A percentile compares a stretch with the other conserved stretches of the same genome.
These are phyloP conservation scores for Phainopepla nitens DNA, from an alignment of 2,113 vertebrate species.

Conservation along the genomic window DNA sequence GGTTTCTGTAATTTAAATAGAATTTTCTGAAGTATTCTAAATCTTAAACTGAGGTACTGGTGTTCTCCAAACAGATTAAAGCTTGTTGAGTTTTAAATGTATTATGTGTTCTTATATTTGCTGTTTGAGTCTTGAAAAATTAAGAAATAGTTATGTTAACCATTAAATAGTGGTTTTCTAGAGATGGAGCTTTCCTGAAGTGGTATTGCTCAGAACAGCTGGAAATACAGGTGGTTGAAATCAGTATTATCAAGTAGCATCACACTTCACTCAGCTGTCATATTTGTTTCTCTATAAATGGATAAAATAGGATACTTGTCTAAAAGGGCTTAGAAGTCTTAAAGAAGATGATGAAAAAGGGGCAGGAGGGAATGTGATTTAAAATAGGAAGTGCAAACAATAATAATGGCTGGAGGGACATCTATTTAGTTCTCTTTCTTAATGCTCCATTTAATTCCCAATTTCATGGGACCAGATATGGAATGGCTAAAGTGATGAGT, in stretches of 20 bases:
- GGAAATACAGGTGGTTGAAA: not conserved
- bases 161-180: not conserved
- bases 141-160: not conserved
- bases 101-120: not conserved
- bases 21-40: not conserved
- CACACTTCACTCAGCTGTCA: not conserved
- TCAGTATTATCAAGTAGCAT: not conserved
- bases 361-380: not conserved
- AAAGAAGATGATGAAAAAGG: not conserved
- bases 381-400: not conserved
- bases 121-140: not conserved
- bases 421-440: not conserved
- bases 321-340: not conserved
- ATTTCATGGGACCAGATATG: slow-evolving; percentile 30
- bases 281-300: not conserved
- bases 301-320: not conserved
- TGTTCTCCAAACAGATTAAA: not conserved
- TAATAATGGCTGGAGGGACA: not conserved
- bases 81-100: not conserved
- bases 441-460: not conserved
- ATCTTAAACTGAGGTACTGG: not conserved
- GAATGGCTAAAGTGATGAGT: not conserved
- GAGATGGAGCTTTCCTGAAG: not conserved
- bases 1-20: not conserved
- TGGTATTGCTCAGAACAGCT: not conserved